Conservation (phyloP, 2,797 vertebrate species). For the Hippocampus kuda region DNA sequence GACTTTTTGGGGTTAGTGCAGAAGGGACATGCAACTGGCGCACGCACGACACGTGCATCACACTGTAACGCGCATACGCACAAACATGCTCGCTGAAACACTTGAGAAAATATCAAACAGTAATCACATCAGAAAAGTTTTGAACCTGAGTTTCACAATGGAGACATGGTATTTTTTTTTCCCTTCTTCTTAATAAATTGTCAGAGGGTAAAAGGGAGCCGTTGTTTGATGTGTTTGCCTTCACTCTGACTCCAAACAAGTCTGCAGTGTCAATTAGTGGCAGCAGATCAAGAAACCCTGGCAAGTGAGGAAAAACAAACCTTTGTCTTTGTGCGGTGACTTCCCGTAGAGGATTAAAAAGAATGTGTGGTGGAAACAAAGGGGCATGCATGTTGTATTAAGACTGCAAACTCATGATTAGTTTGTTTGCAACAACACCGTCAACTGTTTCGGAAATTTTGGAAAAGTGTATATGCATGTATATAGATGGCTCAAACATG, state of each 20-base stretch:
- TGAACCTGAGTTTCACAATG: slow-evolving; percentile 18
- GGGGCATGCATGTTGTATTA: slow-evolving; percentile 34
- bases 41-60: slow-evolving; percentile 23
- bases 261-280: slow-evolving; percentile 56
- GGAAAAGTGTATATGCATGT: neutral
- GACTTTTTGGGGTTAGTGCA: slow-evolving; percentile 63
- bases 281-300: slow-evolving; percentile 47
- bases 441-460: slow-evolving; percentile 15
- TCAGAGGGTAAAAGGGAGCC: slow-evolving; percentile 23
- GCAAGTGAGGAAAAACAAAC: slow-evolving; percentile 47
- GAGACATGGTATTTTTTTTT: neutral
- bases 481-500: no score
- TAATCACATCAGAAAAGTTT: slow-evolving; percentile 31
- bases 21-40: slow-evolving; percentile 27
- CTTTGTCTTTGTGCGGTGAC: slow-evolving; percentile 40
- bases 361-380: slow-evolving; percentile 36
- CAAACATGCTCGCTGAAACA: neutral
- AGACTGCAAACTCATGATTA: slow-evolving; percentile 42
- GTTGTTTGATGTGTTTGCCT: slow-evolving; percentile 54
- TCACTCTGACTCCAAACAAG: slow-evolving; percentile 35
- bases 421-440: slow-evolving; percentile 38
- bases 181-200: slow-evolving; percentile 31
- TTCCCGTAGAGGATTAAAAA: slow-evolving; percentile 52
- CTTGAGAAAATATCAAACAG: slow-evolving; percentile 19
- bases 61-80: slow-evolving; percentile 1